Conservation (phyloP, 2,888 invertebrate genomes). For the Limnephilus auricula region DNA sequence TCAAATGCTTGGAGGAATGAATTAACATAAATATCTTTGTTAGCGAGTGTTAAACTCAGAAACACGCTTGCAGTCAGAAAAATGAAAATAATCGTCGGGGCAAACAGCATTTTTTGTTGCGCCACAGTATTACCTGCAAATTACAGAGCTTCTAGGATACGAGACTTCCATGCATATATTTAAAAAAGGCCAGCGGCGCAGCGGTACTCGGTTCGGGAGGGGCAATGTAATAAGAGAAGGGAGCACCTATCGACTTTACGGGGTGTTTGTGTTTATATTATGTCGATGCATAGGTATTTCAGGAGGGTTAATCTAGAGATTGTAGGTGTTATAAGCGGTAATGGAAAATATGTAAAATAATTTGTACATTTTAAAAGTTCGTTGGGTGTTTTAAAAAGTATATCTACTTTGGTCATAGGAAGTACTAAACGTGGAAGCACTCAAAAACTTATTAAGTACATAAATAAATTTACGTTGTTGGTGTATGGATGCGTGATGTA, state of each 20-base stretch:
- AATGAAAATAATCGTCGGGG: not conserved
- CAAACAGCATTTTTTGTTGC: not conserved
- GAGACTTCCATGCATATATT: conserved; percentile 41
- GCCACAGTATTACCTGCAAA: conserved; percentile 40
- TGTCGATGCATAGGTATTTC: not conserved
- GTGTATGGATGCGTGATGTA: too few relatives aligned
- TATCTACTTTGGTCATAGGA: too few relatives aligned
- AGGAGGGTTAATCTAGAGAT: not conserved
- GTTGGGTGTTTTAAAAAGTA: not conserved
- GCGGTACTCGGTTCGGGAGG: not conserved
- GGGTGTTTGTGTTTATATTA: not conserved
- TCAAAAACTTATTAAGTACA: too few relatives aligned
- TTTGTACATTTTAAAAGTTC: not conserved
- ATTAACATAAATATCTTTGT: not conserved
- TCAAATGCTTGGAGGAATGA: not conserved
- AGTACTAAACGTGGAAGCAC: too few relatives aligned
- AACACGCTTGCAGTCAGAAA: not conserved
- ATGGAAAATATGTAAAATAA: not conserved
- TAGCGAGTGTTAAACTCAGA: not conserved
- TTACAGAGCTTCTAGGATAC: conserved; percentile 23
- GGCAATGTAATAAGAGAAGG: not conserved
- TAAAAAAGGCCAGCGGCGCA: conserved; percentile 22
- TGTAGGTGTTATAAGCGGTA: not conserved
- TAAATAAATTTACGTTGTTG: too few relatives aligned
- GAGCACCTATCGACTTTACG: conserved; percentile 5